Evolutionary conservation across 2,797 vertebrate species (phyloP), one percentile per base, ranked within the genome.

Genomic region (Sebastes taczanowskii): DNA sequence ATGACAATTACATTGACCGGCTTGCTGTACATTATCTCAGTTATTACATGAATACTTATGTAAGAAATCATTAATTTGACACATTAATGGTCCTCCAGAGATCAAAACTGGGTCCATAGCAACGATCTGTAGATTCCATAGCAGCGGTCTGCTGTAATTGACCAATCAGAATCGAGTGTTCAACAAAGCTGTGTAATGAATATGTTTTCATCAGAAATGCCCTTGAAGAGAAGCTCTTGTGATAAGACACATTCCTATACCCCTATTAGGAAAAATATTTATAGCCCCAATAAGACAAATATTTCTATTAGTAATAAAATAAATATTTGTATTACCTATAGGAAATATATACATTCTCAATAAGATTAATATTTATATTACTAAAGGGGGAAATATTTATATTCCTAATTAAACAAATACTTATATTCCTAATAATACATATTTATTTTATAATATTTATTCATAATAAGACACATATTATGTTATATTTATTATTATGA

Each of bases 81-180:
- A 46, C 42, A 46, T 0, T 0, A 46, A 46, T 46, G 42, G 16
- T 46, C 42, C 1, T 3, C 16, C 42, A 46, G 42, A 42, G 38
- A 42, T 42, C 14, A 42, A 16, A 42, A 42, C 38, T 42, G 38
- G 13, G 38, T 42, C 38, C 38, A 46, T 46, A 46, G 42, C 42
- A 46, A 18, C 42, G 14, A 16, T 46, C 42, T 42, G 14, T 42
- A 42, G 38, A 42, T 14, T 42, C 14, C 38, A 42, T 18, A 46
- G 42, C 42, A 46, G 42, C 42, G 6, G 42, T 46, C 42, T 46
- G 42, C 16, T 46, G 16, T 46, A 46, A 46, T 42, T 16, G 38
- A 42, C 38, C 38, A 42, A 42, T 42, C 38, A 42, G 38, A 42
- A 42, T 42, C 1, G 38, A 0, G 38, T 42, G 16, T 42, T 42